phyloP scores from a whole-genome alignment of 37 sponge, comb jelly and placozoan species.

The Chondrosia reniformis region DNA sequence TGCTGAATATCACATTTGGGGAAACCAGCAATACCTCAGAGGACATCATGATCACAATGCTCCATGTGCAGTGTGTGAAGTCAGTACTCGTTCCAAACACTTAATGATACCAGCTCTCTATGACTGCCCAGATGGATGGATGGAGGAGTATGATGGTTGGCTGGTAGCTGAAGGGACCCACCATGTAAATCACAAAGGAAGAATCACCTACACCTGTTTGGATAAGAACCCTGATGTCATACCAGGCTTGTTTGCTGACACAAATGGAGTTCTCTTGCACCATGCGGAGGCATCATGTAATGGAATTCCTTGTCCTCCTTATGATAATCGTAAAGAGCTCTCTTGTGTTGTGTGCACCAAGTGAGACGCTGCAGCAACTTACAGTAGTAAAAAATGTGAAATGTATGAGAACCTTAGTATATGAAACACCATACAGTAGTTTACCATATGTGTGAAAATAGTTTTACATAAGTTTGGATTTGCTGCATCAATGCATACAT shows the following conservation, averaged over 20 bases:
- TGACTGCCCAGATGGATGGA: constrained; percentile 36
- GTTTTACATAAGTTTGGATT: too few relatives aligned
- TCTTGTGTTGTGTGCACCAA: constrained; percentile 58
- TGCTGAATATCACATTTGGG: constrained; percentile 26
- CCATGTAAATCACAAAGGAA: background rate
- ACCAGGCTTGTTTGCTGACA: constrained; percentile 14
- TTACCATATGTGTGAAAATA: too few relatives aligned
- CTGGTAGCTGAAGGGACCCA: constrained; percentile 27
- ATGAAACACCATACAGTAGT: too few relatives aligned
- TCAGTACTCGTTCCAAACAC: constrained; percentile 6
- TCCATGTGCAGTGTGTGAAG: constrained; percentile 62
- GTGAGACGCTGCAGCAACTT: too few relatives aligned
- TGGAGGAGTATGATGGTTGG: constrained; percentile 52
- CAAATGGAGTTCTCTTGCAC: constrained; percentile 35
- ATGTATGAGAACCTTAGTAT: too few relatives aligned
- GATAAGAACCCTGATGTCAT: constrained; percentile 37
- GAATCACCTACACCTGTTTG: constrained; percentile 36
- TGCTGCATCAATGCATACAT: too few relatives aligned
- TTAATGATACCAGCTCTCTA: constrained; percentile 41
- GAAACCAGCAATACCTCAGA: background rate
- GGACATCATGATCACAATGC: constrained; percentile 37
- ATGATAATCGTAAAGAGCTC: constrained; percentile 33
- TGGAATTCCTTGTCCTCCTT: constrained; percentile 51
- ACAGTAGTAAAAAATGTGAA: too few relatives aligned
- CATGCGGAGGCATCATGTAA: constrained; percentile 43